phyloP scores from a whole-genome alignment of 2,888 invertebrate species.

The Metopia argyrocephala region DNA sequence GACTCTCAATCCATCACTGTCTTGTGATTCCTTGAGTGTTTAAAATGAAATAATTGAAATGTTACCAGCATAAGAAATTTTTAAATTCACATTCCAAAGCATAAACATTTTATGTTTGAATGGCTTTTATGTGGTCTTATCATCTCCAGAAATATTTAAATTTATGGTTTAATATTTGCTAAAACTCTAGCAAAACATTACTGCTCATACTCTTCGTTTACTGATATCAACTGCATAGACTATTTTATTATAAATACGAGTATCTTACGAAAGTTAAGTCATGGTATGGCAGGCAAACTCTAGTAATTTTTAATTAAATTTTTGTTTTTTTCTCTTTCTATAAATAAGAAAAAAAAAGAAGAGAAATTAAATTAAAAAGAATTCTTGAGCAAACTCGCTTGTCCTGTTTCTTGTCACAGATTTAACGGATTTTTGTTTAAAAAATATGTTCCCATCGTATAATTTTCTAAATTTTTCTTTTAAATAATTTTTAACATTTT shows the following conservation, averaged over 20 bases:
- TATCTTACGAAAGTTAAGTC: too few species aligned
- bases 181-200: slow-evolving; percentile 12
- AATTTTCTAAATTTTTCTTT: background rate
- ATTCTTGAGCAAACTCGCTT: slow-evolving; percentile 41
- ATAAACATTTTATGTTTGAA: slow-evolving; percentile 68
- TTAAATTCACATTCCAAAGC: background rate
- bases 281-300: too few species aligned
- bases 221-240: slow-evolving; percentile 34
- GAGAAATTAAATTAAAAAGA: background rate
- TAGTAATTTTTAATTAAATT: slow-evolving; percentile 50
- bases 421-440: slow-evolving; percentile 1
- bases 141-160: slow-evolving; percentile 52
- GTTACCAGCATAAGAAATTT: slow-evolving; percentile 7
- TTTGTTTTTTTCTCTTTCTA: background rate
- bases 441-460: slow-evolving; percentile 30
- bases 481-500: slow-evolving; percentile 62
- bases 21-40: background rate
- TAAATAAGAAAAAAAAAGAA: background rate
- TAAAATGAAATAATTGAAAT: background rate
- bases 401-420: slow-evolving; percentile 50
- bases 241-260: slow-evolving; percentile 60
- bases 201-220: background rate
- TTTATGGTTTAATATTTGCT: slow-evolving; percentile 39
- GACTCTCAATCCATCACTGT: background rate
- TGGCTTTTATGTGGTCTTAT: slow-evolving; percentile 68